Conservation (phyloP, 2,797 vertebrate species). For the Sardinella longiceps region DNA sequence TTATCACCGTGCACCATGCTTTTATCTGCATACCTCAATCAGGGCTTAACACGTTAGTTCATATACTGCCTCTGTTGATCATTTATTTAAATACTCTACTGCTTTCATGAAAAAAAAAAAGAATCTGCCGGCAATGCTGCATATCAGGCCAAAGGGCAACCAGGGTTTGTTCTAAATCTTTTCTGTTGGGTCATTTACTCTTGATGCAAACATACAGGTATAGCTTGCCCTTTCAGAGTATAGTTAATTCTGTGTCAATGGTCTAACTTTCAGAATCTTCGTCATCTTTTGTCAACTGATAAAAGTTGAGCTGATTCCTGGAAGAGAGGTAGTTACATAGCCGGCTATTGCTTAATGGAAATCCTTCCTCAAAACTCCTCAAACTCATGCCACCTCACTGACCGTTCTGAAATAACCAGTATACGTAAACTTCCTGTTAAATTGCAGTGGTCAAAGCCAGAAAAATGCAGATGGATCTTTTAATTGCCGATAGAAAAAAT, state of each 20-base stretch:
- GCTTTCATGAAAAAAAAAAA: not conserved
- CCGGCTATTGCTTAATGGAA: not conserved
- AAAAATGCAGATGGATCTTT: not conserved
- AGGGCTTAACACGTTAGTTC: not conserved
- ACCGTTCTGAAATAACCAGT: not conserved
- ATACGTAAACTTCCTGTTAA: not conserved
- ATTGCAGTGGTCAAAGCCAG: not conserved
- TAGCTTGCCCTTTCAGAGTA: no score
- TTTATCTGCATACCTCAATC: not conserved
- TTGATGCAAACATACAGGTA: not conserved
- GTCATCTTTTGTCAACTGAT: not conserved
- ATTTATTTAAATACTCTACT: not conserved
- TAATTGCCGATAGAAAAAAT: not conserved
- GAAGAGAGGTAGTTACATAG: not conserved
- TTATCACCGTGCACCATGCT: not conserved
- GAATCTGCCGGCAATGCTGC: not conserved
- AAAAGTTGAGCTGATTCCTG: slow-evolving; percentile 1
- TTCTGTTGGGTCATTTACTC: not conserved
- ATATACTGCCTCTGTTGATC: not conserved
- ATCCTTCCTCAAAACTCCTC: slow-evolving; percentile 21
- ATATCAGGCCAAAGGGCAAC: not conserved
- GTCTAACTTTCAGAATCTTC: not conserved
- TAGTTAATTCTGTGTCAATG: not conserved
- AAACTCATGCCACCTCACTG: not conserved
- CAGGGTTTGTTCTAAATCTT: not conserved